phyloP scores from a whole-genome alignment of 2,113 vertebrate species.

The Emydocephalus ijimae region DNA sequence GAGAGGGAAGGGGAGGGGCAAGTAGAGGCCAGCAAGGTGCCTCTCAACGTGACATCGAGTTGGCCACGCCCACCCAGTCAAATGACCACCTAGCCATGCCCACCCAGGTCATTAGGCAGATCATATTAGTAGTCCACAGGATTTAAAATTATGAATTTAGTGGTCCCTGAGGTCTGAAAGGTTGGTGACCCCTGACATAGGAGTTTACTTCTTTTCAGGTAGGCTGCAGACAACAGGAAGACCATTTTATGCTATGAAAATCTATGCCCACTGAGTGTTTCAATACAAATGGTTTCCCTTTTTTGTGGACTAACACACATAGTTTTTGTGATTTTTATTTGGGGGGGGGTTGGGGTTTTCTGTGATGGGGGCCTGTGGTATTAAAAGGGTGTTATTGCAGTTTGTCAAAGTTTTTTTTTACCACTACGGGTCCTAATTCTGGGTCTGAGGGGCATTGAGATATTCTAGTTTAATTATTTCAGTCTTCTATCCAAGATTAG shows the following conservation, averaged over 20 bases:
- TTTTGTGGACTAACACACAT: background rate
- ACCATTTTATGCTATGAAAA: background rate
- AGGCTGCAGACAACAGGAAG: background rate
- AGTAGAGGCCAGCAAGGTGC: no score
- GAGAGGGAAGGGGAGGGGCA: no score
- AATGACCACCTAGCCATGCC: no score
- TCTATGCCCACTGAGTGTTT: background rate
- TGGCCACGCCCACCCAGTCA: no score
- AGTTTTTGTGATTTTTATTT: background rate
- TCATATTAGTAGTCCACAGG: no score
- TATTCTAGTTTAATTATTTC: background rate
- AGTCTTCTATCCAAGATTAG: background rate
- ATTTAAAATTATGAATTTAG: no score
- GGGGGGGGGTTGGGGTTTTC: background rate
- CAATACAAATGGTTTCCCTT: background rate
- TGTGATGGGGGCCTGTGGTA: background rate
- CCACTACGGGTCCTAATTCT: background rate
- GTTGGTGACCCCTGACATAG: background rate
- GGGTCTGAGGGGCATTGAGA: background rate
- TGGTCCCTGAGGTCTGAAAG: no score
- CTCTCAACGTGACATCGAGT: no score
- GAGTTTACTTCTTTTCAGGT: background rate
- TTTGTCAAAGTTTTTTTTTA: no score
- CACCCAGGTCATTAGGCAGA: no score
- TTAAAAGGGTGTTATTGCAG: background rate